phyloP scores from a whole-genome alignment of 2,797 vertebrate species.

The Heteromormyrus szaboi region DNA sequence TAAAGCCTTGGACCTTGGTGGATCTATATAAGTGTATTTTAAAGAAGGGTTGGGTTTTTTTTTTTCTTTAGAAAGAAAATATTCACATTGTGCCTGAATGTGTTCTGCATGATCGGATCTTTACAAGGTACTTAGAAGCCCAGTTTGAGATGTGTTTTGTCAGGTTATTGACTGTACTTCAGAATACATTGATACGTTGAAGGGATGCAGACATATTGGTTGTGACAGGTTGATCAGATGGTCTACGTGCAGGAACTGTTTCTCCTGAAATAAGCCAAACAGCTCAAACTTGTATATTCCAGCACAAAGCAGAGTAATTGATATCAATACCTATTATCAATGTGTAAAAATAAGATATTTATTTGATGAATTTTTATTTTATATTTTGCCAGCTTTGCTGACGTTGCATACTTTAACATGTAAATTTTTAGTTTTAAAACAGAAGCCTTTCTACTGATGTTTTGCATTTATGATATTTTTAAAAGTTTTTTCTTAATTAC shows the following conservation, averaged over 20 bases:
- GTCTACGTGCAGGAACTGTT: neutral
- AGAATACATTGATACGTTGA: conserved; percentile 16
- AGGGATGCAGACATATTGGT: conserved; percentile 2
- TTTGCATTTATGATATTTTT: conserved; percentile 48
- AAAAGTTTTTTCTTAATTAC: conserved; percentile 45
- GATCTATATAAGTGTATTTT: conserved; percentile 35
- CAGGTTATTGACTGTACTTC: conserved; percentile 38
- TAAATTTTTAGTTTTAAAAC: conserved; percentile 39
- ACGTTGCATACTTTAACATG: conserved; percentile 46
- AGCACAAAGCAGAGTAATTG: neutral
- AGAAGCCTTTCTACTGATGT: conserved; percentile 52
- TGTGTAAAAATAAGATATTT: neutral
- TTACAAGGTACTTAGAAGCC: conserved; percentile 27
- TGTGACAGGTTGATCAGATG: neutral
- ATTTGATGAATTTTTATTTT: conserved; percentile 35
- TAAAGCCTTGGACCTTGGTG: conserved; percentile 25
- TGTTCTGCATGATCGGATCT: neutral
- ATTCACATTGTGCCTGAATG: conserved; percentile 43
- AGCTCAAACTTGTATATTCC: neutral
- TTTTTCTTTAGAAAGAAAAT: conserved; percentile 30
- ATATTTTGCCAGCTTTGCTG: conserved; percentile 48
- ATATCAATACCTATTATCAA: neutral
- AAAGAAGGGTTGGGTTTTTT: conserved; percentile 23
- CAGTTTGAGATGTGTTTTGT: conserved; percentile 28
- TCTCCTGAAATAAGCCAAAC: neutral